Base-by-base conservation (phyloP, 92 coral and sea anemone species). In the Bergia puertoricense region DNA sequence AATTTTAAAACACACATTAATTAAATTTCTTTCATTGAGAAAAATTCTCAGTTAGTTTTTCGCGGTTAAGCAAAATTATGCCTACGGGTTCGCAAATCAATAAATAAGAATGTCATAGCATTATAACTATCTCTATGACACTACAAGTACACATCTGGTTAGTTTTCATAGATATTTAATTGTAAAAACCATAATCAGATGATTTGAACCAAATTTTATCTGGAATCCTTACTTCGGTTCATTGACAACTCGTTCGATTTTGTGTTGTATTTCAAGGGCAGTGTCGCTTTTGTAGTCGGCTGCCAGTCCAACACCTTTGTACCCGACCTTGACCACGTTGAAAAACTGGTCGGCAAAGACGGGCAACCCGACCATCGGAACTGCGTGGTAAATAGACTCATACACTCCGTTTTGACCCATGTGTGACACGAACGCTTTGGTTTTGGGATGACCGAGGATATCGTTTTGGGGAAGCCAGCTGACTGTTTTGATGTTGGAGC, bases 401-500 rank as follows among this genome's bases (percentile, higher is more conserved):
- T 83, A 86, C 13, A 92, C 62, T 59, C 94, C 90, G 44, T 89
- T 86, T 4, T 77, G 73, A 2, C 94, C 94, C 51, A 62, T 76
- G 74, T 92, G 94, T 54, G 89, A 84, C 57, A 89, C 14, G 68
- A 91, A 91, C 74, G 86, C 45, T 38, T 79, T 81, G 50, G 91
- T 86, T 57, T 91, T 80, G 57, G 71, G 68, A 66, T 91, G 94
- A 67, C 91, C 92, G 18, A 91, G 88, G 5, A 91, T 50, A 79
- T 91, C 92, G 57, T 91, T 91, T 68, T 91, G 94, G 36, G 91
- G 94, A 41, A 92, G 85, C 94, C 94, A 92, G 42, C 80, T 69
- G 30, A 50, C 57, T 40, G 80, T 73, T 62, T 89, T 89, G 90
- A 91, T 89, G 88, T 89, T 91, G 6, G 54, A 43, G 57, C 87